Base-by-base conservation (phyloP, 2,113 vertebrate genomes). In the Sprattus sprattus region DNA sequence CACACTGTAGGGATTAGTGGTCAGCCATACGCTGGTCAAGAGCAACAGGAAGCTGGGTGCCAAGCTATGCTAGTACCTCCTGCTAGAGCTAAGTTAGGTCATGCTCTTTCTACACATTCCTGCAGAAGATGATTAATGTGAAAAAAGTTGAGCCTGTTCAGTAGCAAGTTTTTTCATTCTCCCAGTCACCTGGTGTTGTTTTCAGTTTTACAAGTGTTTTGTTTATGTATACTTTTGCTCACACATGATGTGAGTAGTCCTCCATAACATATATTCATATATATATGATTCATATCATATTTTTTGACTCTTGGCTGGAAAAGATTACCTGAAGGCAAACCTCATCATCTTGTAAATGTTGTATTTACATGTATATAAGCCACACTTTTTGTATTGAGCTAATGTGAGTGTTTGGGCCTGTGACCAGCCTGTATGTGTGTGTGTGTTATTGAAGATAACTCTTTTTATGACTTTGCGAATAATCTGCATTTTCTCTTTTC, bases 331-430 rank as follows among this genome's bases (percentile, higher is more conserved):
- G 47, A 83, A 20, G 28, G 3, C 71, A 32, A 78, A 78, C 47
- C 82, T 89, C 49, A 32, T 87, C 10, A 15, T 85, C 87, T 85
- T 93, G 88, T 92, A 92, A 92, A 93, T 91, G 85, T 89, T 94
- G 88, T 89, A 91, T 90, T 90, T 89, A 87, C 84, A 57, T 94
- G 91, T 94, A 91, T 87, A 93, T 92, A 92, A 71, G 90, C 89
- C 91, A 82, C 83, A 91, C 85, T 90, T 81, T 89, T 83, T 89
- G 28, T 87, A 89, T 93, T 78, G 71, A 78, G 28, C 71, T 78
- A 18, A 78, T 78, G 11, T 78, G 13, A 39, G 28, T 75, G 11
- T 32, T 75, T 75, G 10, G 32, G 13, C 71, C 71, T 78, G 39
- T 39, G 71, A 44, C 39, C 71, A 78, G 71, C 67, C 25, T 75